Percentiles rank a stretch among this genome's conserved stretches.
phyloP scores from a whole-genome alignment of 2,113 vertebrate species.

The Pangasianodon hypophthalmus region DNA sequence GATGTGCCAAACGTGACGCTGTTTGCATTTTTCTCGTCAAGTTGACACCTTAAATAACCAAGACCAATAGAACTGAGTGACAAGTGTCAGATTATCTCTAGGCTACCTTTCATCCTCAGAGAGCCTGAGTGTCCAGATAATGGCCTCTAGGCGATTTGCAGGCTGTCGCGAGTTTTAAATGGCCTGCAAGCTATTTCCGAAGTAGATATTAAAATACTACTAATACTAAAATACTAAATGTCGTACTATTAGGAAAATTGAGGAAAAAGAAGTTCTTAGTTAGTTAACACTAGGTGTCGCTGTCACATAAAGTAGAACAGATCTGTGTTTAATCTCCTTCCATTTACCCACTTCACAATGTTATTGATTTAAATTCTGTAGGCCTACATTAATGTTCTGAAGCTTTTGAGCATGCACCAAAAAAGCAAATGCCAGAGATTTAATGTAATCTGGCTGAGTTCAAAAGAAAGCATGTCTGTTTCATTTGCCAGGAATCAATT shows the following conservation, averaged over 20 bases:
- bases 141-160: not conserved
- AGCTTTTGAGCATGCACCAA: not conserved
- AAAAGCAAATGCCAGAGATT: not conserved
- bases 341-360: not conserved
- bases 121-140: not conserved
- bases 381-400: not conserved
- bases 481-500: not conserved
- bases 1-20: no score
- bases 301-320: not conserved
- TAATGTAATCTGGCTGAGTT: not conserved
- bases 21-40: not conserved
- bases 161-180: not conserved
- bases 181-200: not conserved
- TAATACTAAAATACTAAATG: no score
- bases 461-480: not conserved
- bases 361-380: not conserved
- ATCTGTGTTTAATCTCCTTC: not conserved
- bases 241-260: not conserved
- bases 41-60: not conserved
- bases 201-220: not conserved
- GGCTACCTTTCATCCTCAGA: not conserved
- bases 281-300: slow-evolving; percentile 7
- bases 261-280: not conserved
- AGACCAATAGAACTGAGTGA: not conserved
- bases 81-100: not conserved